Evolutionary conservation across 1,140 invertebrate species (phyloP), one percentile per base, ranked within the genome.

Genomic region (Aphidius ervi): DNA sequence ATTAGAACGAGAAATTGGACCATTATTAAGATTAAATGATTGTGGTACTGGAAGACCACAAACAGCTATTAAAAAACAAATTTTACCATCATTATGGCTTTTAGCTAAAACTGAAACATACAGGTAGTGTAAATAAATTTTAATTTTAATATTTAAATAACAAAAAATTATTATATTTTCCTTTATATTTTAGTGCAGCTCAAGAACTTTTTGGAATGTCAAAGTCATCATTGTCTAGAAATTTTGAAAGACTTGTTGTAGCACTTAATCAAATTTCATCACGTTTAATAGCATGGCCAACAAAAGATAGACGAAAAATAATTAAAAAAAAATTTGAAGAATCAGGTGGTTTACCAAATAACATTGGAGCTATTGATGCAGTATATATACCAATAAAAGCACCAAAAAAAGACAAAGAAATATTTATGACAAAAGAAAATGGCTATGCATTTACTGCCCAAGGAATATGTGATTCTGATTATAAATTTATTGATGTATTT

Each of bases 281-380:
- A 39, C 23, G n/a, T 23, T 16, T 60, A 31, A 54, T 60, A 31
- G 6, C 9, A 37, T 60, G 58, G 58, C 50, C 49, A 4, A 46
- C 42, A 54, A 41, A 41, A 31, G 50, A 60, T 6, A 43, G 45
- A n/a, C 16, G 45, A 46, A 10, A 23, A 31, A 10, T 6, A 10
- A 46, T 54, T 4, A 60, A 60, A 46, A 47, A 46, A 6, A 45
- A 20, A 39, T 60, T 60, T 47, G 20, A 39, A n/a, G 37, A 39
- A 6, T 39, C 53, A 23, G 41, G 42, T 43, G 40, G 43, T 7
- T 46, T 54, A n/a, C 9, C 3, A 5, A 46, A 60, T 48, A 43
- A 56, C 6, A 62, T 62, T 31, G 61, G 55, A 6, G 61, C 41
- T 31, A 20, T 57, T 8, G 61, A 62, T 53, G 55, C 47, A 52